These are phyloP conservation scores for Physeter macrocephalus DNA, from an alignment of 2,113 vertebrate species.

Conservation along the genomic window DNA sequence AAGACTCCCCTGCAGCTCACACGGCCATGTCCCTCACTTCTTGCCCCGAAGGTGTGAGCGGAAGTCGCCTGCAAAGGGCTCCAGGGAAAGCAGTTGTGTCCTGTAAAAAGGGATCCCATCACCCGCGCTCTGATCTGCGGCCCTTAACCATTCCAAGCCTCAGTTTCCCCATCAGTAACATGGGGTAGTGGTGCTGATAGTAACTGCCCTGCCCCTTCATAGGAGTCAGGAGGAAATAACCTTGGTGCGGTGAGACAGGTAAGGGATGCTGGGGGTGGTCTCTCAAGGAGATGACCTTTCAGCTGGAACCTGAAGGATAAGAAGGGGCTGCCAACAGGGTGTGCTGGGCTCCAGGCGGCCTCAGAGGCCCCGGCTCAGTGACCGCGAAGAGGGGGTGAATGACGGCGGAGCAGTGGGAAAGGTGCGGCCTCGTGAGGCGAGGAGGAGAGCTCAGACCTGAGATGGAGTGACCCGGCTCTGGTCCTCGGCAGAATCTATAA, in stretches of 20 bases:
- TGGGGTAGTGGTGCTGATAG: accelerated
- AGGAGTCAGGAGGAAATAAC: neutral
- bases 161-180: neutral
- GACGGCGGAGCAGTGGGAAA: accelerated
- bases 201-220: accelerated
- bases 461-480: accelerated
- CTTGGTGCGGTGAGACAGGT: accelerated
- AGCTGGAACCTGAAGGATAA: neutral
- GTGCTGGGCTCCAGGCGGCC: neutral
- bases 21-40: neutral
- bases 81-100: neutral
- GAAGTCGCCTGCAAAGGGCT: neutral
- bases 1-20: neutral
- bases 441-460: neutral
- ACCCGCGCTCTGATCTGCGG: neutral
- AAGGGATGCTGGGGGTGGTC: too few species aligned
- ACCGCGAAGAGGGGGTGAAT: neutral
- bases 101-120: neutral
- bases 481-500: neutral
- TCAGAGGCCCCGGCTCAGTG: neutral
- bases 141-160: neutral
- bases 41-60: neutral
- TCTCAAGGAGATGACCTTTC: neutral
- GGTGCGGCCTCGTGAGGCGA: neutral
- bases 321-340: neutral